Evolutionary conservation across 2,797 vertebrate species (phyloP).

Genomic region (Betta splendens): DNA sequence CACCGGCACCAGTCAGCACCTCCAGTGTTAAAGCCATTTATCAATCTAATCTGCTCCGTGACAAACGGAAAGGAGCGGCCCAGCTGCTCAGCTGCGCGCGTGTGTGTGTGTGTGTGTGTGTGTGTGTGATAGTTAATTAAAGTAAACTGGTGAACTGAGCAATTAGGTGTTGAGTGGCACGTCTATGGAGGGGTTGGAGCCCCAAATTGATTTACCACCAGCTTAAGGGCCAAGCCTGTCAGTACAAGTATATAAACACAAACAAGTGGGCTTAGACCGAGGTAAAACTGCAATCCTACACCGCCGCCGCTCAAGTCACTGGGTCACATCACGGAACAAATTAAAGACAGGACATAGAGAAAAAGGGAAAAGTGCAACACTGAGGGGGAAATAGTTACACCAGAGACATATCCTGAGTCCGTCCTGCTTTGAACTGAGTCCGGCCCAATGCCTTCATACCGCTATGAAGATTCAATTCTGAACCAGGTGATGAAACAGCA

Average conservation of each 20-base stretch:
- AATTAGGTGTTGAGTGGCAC: slow-evolving; percentile 57
- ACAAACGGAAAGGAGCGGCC: slow-evolving; percentile 21
- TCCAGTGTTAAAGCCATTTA: slow-evolving; percentile 47
- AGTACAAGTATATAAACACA: slow-evolving; percentile 34
- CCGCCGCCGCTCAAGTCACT: slow-evolving; percentile 1
- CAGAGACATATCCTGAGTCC: slow-evolving; percentile 32
- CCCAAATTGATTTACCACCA: slow-evolving; percentile 54
- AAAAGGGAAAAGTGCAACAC: slow-evolving; percentile 14
- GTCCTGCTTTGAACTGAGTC: slow-evolving; percentile 52
- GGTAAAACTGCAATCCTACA: slow-evolving; percentile 12
- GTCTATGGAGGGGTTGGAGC: slow-evolving; percentile 44
- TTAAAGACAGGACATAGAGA: slow-evolving; percentile 12
- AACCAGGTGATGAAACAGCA: slow-evolving; percentile 53
- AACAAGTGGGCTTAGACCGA: slow-evolving; percentile 19
- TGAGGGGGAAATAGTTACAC: slow-evolving; percentile 21
- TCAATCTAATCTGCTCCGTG: slow-evolving; percentile 33
- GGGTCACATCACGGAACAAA: not conserved
- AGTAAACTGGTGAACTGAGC: slow-evolving; percentile 49
- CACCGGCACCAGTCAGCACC: slow-evolving; percentile 28
- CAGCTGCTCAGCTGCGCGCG: no score
- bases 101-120: not conserved
- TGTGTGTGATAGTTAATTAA: slow-evolving; percentile 44
- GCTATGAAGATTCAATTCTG: slow-evolving; percentile 40
- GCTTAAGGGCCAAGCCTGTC: slow-evolving; percentile 31
- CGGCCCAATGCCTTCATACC: slow-evolving; percentile 41